These are phyloP conservation scores for Astreopora myriophthalma DNA, from an alignment of 64 coral and sea anemone species.

Conservation along the genomic window DNA sequence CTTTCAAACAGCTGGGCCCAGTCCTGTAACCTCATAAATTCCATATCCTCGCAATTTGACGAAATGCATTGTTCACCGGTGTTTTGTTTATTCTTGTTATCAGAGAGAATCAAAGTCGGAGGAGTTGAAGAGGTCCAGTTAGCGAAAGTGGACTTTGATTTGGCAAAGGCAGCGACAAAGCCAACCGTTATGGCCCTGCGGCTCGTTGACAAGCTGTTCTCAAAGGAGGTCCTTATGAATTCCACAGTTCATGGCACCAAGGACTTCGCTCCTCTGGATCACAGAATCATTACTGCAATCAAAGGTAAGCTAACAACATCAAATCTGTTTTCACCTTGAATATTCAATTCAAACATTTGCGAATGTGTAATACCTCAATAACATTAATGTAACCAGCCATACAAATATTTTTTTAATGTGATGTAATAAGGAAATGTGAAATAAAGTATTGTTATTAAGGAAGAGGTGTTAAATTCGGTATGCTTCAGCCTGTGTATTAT, in stretches of 20 bases:
- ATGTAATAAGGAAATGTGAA: too few relatives aligned
- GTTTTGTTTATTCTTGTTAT: neutral
- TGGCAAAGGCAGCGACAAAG: neutral
- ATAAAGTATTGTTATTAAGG: too few relatives aligned
- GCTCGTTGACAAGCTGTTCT: neutral
- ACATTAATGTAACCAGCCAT: neutral
- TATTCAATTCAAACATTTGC: neutral
- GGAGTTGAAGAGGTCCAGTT: neutral
- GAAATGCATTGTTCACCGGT: too few relatives aligned
- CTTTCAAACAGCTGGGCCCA: too few relatives aligned
- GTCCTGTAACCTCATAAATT: too few relatives aligned
- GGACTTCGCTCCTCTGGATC: neutral
- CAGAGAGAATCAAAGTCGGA: neutral
- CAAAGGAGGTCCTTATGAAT: neutral
- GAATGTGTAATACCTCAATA: neutral
- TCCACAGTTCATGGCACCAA: neutral
- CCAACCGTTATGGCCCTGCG: neutral
- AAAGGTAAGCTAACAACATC: neutral
- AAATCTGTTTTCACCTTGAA: neutral
- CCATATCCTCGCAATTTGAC: too few relatives aligned
- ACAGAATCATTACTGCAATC: neutral
- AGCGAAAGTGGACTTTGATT: neutral
- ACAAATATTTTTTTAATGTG: too few relatives aligned
- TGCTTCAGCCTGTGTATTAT: too few relatives aligned
- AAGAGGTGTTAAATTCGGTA: too few relatives aligned